Evolutionary conservation across 2,888 invertebrate genomes (phyloP).

Genomic region (Pheosia gnoma): DNA sequence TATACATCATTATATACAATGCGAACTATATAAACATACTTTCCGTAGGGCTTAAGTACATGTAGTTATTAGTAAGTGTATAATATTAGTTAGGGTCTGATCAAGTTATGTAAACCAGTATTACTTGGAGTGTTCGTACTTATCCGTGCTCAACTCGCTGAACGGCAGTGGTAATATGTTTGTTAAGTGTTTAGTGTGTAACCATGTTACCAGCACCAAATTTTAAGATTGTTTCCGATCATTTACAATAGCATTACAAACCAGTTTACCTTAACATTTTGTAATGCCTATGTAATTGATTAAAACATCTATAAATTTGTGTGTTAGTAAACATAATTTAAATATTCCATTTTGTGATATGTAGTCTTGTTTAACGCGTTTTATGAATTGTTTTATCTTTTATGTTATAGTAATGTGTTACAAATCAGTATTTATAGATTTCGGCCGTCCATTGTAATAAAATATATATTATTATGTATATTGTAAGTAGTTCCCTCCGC

Average conservation of each 20-base stretch:
- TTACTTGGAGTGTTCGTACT: conserved; percentile 13
- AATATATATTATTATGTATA: conserved; percentile 2
- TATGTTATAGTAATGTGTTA: conserved; percentile 23
- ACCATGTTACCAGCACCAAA: too few species aligned
- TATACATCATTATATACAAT: conserved; percentile 20
- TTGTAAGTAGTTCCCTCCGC: neutral
- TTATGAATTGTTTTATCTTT: conserved; percentile 17
- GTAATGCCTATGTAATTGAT: too few species aligned
- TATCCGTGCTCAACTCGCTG: conserved; percentile 33
- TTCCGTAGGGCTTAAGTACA: conserved; percentile 32
- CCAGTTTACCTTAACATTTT: too few species aligned
- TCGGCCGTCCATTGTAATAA: conserved; percentile 37
- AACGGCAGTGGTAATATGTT: conserved; percentile 19
- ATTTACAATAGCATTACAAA: too few species aligned
- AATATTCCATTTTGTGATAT: conserved; percentile 32
- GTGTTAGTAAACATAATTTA: conserved; percentile 6
- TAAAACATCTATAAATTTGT: too few species aligned
- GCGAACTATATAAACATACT: conserved; percentile 23
- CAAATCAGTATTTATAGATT: conserved; percentile 36
- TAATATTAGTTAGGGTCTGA: conserved; percentile 13
- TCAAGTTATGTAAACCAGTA: conserved; percentile 2
- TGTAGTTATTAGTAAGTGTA: conserved; percentile 26
- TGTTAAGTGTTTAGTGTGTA: conserved; percentile 12
- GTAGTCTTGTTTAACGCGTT: conserved; percentile 1
- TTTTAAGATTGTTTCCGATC: too few species aligned